Evolutionary conservation across 92 coral and sea anemone species (phyloP).

Genomic region (Actinernus sp.): DNA sequence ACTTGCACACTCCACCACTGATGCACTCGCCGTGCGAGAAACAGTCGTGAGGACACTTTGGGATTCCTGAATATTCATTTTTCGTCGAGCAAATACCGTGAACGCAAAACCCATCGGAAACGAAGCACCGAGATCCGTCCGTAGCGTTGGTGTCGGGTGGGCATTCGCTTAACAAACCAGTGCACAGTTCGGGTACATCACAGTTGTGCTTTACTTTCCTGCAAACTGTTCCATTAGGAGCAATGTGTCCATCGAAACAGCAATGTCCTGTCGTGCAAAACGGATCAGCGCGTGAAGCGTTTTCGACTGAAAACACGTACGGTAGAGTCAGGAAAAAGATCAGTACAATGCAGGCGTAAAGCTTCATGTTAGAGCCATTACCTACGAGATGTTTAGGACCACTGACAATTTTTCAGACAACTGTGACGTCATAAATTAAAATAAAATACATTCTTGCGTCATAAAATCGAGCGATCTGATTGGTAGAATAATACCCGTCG

Average conservation of each 20-base stretch:
- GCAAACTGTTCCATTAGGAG: background rate
- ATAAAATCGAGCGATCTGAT: too few relatives aligned
- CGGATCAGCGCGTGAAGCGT: too few relatives aligned
- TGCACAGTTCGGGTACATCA: background rate
- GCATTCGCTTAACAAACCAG: background rate
- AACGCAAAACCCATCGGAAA: background rate
- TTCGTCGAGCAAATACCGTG: background rate
- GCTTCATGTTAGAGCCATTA: too few relatives aligned
- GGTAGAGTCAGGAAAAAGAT: too few relatives aligned
- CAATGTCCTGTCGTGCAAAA: background rate
- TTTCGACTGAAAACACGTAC: too few relatives aligned
- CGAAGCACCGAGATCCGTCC: background rate
- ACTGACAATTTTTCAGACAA: too few relatives aligned
- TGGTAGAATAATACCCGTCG: too few relatives aligned
- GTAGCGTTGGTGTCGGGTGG: background rate
- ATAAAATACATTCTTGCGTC: too few relatives aligned
- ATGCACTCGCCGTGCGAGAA: background rate
- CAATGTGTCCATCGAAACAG: background rate
- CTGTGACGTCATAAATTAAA: too few relatives aligned
- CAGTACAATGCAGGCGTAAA: too few relatives aligned
- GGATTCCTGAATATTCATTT: background rate
- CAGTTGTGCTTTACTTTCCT: background rate
- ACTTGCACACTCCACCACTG: slow-evolving; percentile 11
- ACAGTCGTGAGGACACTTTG: background rate
- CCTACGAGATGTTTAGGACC: too few relatives aligned